Evolutionary conservation across 30 jellyfish, hydroid and myxozoan genomes (phyloP), one percentile per base, ranked within the genome.

Genomic region (Morbakka virulenta): DNA sequence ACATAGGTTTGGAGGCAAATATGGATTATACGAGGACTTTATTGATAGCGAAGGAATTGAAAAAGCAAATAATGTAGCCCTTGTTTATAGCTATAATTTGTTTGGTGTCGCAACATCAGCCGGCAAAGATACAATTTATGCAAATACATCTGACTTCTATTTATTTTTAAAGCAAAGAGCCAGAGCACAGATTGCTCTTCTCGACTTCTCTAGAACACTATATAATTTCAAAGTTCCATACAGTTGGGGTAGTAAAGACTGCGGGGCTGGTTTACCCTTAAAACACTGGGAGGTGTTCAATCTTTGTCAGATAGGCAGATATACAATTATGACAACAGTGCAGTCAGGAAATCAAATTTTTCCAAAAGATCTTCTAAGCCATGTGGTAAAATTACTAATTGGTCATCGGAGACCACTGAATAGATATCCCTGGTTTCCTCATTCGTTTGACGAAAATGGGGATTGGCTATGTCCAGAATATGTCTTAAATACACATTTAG

Each of bases 401-500:
- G 22, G 22, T n/a, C 25, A 65, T 65, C 22, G 21, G 11, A 23
- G 31, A 28, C 9, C 31, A 23, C 12, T 20, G 6, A 12, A 28
- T 3, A 14, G 17, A 4, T 12, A 28, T 2, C 23, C 28, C 64
- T 65, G 77, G 77, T 65, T 65, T 65, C 77, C 77, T 3, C 77
- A 65, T 65, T 65, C 77, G 22, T 65, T 65, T 31, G 31, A 65
- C 25, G 12, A 25, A 11, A 22, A 23, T 17, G 21, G 31, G 21
- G 66, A 23, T 3, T 65, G 77, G 77, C 11, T 65, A 6, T 14
- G 31, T 28, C 20, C 25, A 2, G 77, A 17, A 65, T 28, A 20
- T 4, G 77, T 65, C 3, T 65, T 65, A 28, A 65, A 65, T 28
- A 65, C 77, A n/a, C 77, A 65, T 22, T 22, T 65, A 28, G 77